Conservation (phyloP, 2,888 invertebrate genomes). For the Hipparchia sbordonii region DNA sequence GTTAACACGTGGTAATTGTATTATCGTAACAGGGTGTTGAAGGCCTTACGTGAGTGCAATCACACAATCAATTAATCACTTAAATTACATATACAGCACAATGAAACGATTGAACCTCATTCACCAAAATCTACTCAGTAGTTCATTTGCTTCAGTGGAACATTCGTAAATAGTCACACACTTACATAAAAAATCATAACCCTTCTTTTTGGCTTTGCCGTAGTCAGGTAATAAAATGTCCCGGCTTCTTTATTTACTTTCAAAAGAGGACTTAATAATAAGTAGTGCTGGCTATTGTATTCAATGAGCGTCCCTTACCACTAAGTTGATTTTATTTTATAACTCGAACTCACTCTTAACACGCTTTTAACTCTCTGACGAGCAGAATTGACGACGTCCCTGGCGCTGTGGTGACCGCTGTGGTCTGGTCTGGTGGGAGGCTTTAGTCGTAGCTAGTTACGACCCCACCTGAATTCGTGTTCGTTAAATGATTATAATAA, state of each 20-base stretch:
- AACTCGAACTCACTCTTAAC: not conserved
- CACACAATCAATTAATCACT: no score
- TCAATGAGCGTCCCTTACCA: not conserved
- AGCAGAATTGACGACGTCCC: not conserved
- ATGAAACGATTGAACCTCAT: no score
- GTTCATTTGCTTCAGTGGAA: no score
- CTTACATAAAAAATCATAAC: no score
- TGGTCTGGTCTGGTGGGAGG: no score
- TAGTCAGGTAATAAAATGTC: not conserved
- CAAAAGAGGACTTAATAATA: constrained; percentile 4
- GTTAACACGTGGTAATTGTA: not conserved
- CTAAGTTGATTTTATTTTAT: not conserved
- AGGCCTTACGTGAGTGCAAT: not conserved
- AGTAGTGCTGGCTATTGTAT: constrained; percentile 7
- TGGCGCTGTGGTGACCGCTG: no score
- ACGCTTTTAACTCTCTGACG: not conserved
- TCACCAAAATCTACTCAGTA: no score
- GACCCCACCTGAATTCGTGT: no score
- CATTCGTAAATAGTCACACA: no score
- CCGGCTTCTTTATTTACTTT: constrained; percentile 10
- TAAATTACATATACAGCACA: no score
- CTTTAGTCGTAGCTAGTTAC: no score
- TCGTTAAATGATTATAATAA: no score
- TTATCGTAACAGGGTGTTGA: constrained; percentile 40
- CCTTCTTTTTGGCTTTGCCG: not conserved